A percentile compares a stretch with the other conserved stretches of the same genome.
These are phyloP conservation scores for Idaea biselata DNA, from an alignment of 2,888 invertebrate species.

Conservation along the genomic window DNA sequence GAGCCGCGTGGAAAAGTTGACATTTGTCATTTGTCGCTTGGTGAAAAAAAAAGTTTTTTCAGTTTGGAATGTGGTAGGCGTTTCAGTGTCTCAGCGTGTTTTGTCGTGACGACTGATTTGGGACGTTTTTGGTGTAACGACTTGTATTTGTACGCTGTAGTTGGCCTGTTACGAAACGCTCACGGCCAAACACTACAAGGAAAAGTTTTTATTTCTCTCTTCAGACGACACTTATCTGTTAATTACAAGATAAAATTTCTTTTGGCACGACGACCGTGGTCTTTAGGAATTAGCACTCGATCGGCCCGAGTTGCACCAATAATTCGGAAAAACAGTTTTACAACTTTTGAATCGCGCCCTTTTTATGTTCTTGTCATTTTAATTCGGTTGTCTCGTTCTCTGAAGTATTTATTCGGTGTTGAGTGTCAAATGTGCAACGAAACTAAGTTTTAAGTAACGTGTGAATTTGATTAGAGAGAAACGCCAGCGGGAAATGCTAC, in stretches of 20 bases:
- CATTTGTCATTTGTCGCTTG: slow-evolving; percentile 42
- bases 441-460: slow-evolving; percentile 43
- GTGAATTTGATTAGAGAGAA: slow-evolving; percentile 69
- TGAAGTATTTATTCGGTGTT: slow-evolving; percentile 45
- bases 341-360: slow-evolving; percentile 41
- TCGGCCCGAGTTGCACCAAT: slow-evolving; percentile 40
- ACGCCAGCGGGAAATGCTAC: slow-evolving; percentile 60
- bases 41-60: slow-evolving; percentile 51
- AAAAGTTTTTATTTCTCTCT: slow-evolving; percentile 54
- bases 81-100: slow-evolving; percentile 43
- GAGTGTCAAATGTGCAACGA: slow-evolving; percentile 43
- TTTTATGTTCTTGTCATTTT: slow-evolving; percentile 45
- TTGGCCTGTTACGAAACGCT: slow-evolving; percentile 64
- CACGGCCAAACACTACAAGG: slow-evolving; percentile 55
- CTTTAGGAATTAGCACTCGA: slow-evolving; percentile 40
- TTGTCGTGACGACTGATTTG: slow-evolving; percentile 52
- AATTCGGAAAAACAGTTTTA: slow-evolving; percentile 56
- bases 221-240: slow-evolving; percentile 65
- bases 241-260: slow-evolving; percentile 64
- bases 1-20: slow-evolving; percentile 66
- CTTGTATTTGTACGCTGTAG: slow-evolving; percentile 48
- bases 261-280: slow-evolving; percentile 55
- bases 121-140: slow-evolving; percentile 62
- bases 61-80: slow-evolving; percentile 33
- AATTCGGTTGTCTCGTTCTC: slow-evolving; percentile 38